phyloP scores from a whole-genome alignment of 2,113 vertebrate genomes.

The Campylomormyrus numenius region DNA sequence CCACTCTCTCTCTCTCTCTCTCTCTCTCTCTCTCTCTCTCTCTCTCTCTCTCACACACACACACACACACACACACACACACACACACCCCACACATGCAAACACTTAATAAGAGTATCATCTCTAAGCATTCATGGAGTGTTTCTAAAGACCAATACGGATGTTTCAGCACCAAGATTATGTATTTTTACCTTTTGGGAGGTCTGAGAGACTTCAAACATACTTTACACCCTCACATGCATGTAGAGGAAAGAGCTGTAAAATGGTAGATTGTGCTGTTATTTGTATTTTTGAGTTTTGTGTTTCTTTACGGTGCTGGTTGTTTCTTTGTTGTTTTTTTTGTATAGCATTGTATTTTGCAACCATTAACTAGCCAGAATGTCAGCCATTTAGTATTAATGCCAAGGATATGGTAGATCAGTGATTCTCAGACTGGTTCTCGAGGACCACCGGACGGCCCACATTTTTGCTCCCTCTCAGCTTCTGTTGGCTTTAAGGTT shows the following conservation, averaged over 20 bases:
- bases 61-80: neutral
- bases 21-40: neutral
- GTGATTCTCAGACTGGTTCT: neutral
- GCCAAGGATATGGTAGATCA: neutral
- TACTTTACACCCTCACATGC: neutral
- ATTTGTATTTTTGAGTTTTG: neutral
- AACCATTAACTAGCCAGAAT: slow-evolving; percentile 1
- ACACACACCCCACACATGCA: neutral
- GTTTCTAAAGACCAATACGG: neutral
- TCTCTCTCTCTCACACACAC: too few species aligned
- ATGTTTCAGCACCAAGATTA: neutral
- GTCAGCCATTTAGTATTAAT: neutral
- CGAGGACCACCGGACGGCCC: neutral
- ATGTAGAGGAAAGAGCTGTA: neutral
- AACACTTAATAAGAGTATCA: neutral
- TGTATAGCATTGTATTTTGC: neutral
- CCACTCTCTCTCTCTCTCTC: neutral
- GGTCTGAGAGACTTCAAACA: neutral
- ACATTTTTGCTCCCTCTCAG: neutral
- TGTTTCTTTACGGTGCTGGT: neutral
- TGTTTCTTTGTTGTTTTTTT: neutral
- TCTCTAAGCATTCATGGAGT: neutral
- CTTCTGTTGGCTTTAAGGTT: neutral
- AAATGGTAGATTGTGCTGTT: neutral
- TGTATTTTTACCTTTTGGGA: neutral